Conservation (phyloP, 2,888 invertebrate genomes). For the Monoplex corrugatus region DNA sequence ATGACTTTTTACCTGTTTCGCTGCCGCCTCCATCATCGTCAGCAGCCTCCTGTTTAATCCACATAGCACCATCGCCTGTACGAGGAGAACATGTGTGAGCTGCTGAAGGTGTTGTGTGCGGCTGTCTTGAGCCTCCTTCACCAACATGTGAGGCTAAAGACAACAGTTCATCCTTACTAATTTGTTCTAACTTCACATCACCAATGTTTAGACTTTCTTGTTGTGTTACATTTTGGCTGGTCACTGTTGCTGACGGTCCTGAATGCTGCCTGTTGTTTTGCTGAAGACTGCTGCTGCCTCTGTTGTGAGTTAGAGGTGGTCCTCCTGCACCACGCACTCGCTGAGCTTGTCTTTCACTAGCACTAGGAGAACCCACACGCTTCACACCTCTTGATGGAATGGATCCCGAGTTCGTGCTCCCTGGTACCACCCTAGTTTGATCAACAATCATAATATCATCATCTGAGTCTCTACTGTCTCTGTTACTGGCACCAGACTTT, state of each 20-base stretch:
- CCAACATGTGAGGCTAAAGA: slow-evolving; percentile 42
- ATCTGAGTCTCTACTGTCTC: not conserved
- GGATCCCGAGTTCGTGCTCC: slow-evolving; percentile 52
- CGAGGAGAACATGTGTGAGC: slow-evolving; percentile 1
- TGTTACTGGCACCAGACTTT: slow-evolving; percentile 16
- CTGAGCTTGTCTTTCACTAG: slow-evolving; percentile 17
- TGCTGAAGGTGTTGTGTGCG: not conserved
- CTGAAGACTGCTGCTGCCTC: slow-evolving; percentile 1
- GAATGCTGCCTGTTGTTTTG: slow-evolving; percentile 41
- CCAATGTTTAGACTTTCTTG: slow-evolving; percentile 22
- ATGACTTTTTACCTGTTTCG: slow-evolving; percentile 36
- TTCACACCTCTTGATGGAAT: slow-evolving; percentile 36
- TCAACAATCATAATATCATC: slow-evolving; percentile 52
- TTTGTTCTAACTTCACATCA: slow-evolving; percentile 46
- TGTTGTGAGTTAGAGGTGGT: not conserved
- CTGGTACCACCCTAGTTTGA: slow-evolving; percentile 23
- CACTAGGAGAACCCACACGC: slow-evolving; percentile 35
- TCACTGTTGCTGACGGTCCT: slow-evolving; percentile 43
- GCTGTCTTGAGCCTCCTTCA: slow-evolving; percentile 22
- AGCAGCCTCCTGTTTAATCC: slow-evolving; percentile 41
- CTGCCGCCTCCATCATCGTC: slow-evolving; percentile 34
- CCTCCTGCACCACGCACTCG: not conserved
- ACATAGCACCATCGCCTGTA: slow-evolving; percentile 27
- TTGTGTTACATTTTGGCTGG: slow-evolving; percentile 8
- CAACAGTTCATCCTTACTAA: slow-evolving; percentile 42